Conservation (phyloP, 1,140 invertebrate genomes). For the Drosophila lacteicornis region DNA sequence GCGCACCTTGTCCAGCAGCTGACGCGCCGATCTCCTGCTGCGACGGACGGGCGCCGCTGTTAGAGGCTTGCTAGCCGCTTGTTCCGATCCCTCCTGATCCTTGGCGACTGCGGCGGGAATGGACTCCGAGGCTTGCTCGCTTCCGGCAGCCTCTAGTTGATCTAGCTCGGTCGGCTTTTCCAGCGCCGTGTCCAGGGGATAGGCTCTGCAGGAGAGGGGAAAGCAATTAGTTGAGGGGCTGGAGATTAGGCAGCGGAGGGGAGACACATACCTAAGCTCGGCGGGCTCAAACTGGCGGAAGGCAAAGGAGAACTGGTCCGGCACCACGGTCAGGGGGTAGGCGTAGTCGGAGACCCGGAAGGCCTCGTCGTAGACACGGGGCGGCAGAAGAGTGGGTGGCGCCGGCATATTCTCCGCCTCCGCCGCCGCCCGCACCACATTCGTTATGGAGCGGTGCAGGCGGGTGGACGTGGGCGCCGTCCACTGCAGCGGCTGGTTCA, state of each 20-base stretch:
- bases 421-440: conserved; percentile 52
- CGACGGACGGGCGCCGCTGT: conserved; percentile 14
- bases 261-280: conserved; percentile 87
- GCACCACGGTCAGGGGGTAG: conserved; percentile 96
- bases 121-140: conserved; percentile 15
- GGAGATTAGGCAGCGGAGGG: not conserved
- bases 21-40: conserved; percentile 44
- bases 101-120: not conserved
- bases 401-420: conserved; percentile 63
- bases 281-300: conserved; percentile 89
- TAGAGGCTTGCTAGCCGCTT: not conserved
- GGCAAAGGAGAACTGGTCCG: conserved; percentile 96
- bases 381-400: conserved; percentile 55
- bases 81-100: not conserved
- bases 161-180: conserved; percentile 88
- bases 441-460: conserved; percentile 54
- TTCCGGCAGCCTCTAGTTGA: not conserved
- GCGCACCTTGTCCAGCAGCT: conserved; percentile 34
- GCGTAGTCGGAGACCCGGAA: conserved; percentile 50
- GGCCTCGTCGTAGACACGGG: conserved; percentile 52
- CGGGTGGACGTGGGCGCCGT: conserved; percentile 57
- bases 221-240: not conserved
- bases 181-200: conserved; percentile 96
- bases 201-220: conserved; percentile 85
- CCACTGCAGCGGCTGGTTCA: conserved; percentile 67